Evolutionary conservation across 2,888 invertebrate genomes (phyloP).

Genomic region (Hofmannophila pseudospretella): DNA sequence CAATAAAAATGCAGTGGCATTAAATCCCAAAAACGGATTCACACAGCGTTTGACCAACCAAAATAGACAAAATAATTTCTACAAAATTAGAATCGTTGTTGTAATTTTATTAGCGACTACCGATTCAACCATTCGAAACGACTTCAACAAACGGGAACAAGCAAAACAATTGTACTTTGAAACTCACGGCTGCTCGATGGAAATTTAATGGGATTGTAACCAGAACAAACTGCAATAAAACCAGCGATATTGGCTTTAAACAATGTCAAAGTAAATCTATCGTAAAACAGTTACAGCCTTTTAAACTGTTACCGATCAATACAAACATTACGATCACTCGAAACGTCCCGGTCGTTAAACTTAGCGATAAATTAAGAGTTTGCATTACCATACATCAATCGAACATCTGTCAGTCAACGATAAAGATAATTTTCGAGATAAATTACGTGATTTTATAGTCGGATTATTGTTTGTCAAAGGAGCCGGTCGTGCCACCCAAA

Average conservation of each 20-base stretch:
- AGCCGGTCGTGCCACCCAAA: slow-evolving; percentile 42
- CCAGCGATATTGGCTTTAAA: slow-evolving; percentile 50
- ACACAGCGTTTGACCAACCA: slow-evolving; percentile 10
- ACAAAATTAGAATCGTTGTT: too few relatives aligned
- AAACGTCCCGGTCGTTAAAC: slow-evolving; percentile 30
- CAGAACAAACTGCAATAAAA: slow-evolving; percentile 53
- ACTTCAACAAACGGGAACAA: neutral
- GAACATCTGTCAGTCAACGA: slow-evolving; percentile 44
- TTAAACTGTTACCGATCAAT: slow-evolving; percentile 47
- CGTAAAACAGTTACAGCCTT: slow-evolving; percentile 48
- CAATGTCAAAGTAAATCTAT: slow-evolving; percentile 60
- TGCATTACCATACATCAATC: slow-evolving; percentile 46
- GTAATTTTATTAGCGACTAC: too few relatives aligned
- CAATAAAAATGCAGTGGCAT: slow-evolving; percentile 24
- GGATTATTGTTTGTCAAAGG: slow-evolving; percentile 50
- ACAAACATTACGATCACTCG: slow-evolving; percentile 38
- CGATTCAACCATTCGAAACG: too few relatives aligned
- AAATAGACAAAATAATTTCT: neutral
- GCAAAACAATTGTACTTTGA: slow-evolving; percentile 25
- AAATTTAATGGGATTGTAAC: slow-evolving; percentile 46
- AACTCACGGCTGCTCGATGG: slow-evolving; percentile 25
- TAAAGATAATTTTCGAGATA: slow-evolving; percentile 44
- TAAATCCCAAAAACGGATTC: slow-evolving; percentile 13
- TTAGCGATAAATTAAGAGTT: slow-evolving; percentile 47
- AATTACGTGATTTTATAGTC: slow-evolving; percentile 37